These are phyloP conservation scores for Dicycla oo DNA, from an alignment of 2,888 invertebrate species.

Conservation along the genomic window DNA sequence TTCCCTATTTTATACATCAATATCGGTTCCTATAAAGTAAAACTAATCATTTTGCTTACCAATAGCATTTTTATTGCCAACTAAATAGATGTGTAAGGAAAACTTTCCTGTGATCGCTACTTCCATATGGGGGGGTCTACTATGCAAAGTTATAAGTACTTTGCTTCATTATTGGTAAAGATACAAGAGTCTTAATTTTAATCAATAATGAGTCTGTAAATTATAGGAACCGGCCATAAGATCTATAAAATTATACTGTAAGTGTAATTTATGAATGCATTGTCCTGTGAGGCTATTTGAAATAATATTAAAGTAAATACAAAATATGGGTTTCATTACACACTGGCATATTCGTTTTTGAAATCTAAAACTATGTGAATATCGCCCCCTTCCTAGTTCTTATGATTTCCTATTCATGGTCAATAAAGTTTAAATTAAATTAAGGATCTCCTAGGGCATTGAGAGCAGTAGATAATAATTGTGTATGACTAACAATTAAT, in stretches of 20 bases:
- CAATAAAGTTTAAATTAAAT: constrained; percentile 8
- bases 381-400: constrained; percentile 3
- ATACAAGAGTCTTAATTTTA: no score
- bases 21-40: no score
- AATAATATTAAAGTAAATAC: constrained; percentile 57
- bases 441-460: constrained; percentile 17
- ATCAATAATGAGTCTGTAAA: no score
- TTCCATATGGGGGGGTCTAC: no score
- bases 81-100: no score
- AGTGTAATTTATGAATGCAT: constrained; percentile 64
- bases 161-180: no score
- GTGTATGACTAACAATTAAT: constrained; percentile 19
- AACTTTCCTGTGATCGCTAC: no score
- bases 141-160: no score
- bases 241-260: constrained; percentile 64
- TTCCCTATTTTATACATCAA: no score
- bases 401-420: neutral
- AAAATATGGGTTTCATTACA: constrained; percentile 58
- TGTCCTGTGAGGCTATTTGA: constrained; percentile 53
- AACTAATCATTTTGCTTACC: no score
- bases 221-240: no score
- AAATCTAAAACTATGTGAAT: constrained; percentile 2
- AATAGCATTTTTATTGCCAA: no score
- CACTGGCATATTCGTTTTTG: constrained; percentile 10
- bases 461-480: constrained; percentile 11